Conservation (phyloP, 2,797 vertebrate genomes). For the Babyrousa celebensis region DNA sequence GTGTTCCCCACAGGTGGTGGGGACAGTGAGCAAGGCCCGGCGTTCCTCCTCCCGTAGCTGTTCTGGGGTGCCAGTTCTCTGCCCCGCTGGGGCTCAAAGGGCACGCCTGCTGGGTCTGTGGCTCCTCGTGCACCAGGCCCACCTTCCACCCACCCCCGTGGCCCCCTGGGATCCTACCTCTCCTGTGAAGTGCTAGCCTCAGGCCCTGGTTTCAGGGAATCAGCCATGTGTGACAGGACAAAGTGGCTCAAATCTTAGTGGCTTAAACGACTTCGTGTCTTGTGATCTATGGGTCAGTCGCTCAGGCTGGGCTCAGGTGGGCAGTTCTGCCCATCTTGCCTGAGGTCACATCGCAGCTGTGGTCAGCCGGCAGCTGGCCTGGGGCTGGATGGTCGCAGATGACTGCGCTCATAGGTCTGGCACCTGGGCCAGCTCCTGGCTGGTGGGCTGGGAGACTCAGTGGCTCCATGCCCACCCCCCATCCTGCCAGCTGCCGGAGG, state of each 20-base stretch:
- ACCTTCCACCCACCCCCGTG: background rate
- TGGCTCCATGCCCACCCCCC: too few species aligned
- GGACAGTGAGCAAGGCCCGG: too few species aligned
- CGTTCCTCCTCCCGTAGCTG: background rate
- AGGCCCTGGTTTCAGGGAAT: background rate
- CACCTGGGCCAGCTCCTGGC: background rate
- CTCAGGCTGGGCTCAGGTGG: background rate
- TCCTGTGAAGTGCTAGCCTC: background rate
- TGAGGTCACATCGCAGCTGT: background rate
- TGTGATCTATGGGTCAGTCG: background rate
- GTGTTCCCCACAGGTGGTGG: too few species aligned
- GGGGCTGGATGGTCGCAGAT: background rate
- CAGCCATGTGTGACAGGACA: background rate
- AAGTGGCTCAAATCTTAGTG: background rate
- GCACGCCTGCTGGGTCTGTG: background rate
- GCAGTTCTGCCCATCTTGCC: background rate
- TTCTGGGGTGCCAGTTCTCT: background rate
- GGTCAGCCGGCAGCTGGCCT: background rate
- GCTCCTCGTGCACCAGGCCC: background rate
- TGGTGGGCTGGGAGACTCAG: background rate
- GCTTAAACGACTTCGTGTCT: background rate
- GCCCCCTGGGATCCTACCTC: background rate
- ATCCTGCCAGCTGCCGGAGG: background rate
- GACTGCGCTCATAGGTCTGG: background rate
- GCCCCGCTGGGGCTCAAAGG: background rate